Evolutionary conservation across 1,140 invertebrate species (phyloP), one percentile per base, ranked within the genome.

Genomic region (Drosophila sproati): DNA sequence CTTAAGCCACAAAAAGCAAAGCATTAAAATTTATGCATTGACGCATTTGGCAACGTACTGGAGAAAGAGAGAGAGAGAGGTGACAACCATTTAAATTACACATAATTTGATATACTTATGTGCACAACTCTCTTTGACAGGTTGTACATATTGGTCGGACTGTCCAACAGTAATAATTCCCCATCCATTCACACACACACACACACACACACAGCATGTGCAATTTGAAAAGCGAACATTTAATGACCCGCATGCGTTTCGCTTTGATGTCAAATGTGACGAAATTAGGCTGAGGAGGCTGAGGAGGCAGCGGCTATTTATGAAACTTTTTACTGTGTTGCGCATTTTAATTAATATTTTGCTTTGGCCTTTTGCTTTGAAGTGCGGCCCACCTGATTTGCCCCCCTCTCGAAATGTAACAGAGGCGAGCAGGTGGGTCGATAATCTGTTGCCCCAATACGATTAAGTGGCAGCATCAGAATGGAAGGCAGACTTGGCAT

Each of bases 1-100:
- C 85, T 78, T 80, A 74, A 73, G 64, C 78, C 75, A 72, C 85
- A 85, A 68, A 71, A 77, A 73, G 73, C 74, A 85, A 89, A 89
- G 89, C 81, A 83, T 85, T 85, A 67, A 85, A 89, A 81, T 89
- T 81, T 81, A 89, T 89, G 85, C 85, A 85, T 37, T 67, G 73
- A 10, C 72, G 80, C 80, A 85, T 48, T 61, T 75, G 66, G 47
- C 34, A 80, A 56, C 4, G 8, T 10, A 29, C 31, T 41, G n/a
- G 5, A 34, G 34, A 35, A 29, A 43, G 7, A 20, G 10, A 48
- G 20, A 6, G 7, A 2, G 45, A 8, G 1, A 6, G 2, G 47
- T 45, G 47, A 20, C 51, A 43, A 54, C 12, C 45, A 72, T 31
- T 39, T 47, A 60, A 59, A 59, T 28, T 35, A 47, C n/a, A 28